phyloP scores from a whole-genome alignment of 64 coral and sea anemone genomes.

The Catalaphyllia jardinei region DNA sequence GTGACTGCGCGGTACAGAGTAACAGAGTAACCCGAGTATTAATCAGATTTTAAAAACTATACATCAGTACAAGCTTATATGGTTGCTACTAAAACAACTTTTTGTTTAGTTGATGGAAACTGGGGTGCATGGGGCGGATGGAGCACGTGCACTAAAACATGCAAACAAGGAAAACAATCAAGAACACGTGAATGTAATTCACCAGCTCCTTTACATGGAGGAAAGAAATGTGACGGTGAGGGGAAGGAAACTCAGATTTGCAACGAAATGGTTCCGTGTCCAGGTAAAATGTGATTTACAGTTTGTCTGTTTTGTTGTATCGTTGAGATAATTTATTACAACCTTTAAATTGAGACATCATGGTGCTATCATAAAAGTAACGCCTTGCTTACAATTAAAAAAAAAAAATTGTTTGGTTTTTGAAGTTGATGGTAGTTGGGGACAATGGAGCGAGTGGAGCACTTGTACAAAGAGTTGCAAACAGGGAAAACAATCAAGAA shows the following conservation, averaged over 20 bases:
- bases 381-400: too few relatives aligned
- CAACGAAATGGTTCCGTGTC: not conserved
- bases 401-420: not conserved
- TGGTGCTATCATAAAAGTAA: too few relatives aligned
- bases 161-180: slow-evolving; percentile 25
- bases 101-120: slow-evolving; percentile 18
- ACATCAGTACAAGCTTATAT: not conserved
- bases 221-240: slow-evolving; percentile 16
- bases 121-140: slow-evolving; percentile 39
- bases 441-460: slow-evolving; percentile 40
- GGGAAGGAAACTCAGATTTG: not conserved
- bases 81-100: not conserved
- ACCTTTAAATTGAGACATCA: too few relatives aligned
- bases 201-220: slow-evolving; percentile 33
- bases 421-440: slow-evolving; percentile 29
- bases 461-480: slow-evolving; percentile 44
- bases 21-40: too few relatives aligned
- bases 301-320: too few relatives aligned
- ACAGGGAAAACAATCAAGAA: slow-evolving; percentile 7
- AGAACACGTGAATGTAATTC: slow-evolving; percentile 52
- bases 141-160: slow-evolving; percentile 47
- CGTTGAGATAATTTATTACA: too few relatives aligned
- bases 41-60: too few relatives aligned
- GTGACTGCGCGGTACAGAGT: too few relatives aligned
- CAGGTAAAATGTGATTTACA: not conserved